These are phyloP conservation scores for Diarsia mendica DNA, from an alignment of 2,888 invertebrate species.

Conservation along the genomic window DNA sequence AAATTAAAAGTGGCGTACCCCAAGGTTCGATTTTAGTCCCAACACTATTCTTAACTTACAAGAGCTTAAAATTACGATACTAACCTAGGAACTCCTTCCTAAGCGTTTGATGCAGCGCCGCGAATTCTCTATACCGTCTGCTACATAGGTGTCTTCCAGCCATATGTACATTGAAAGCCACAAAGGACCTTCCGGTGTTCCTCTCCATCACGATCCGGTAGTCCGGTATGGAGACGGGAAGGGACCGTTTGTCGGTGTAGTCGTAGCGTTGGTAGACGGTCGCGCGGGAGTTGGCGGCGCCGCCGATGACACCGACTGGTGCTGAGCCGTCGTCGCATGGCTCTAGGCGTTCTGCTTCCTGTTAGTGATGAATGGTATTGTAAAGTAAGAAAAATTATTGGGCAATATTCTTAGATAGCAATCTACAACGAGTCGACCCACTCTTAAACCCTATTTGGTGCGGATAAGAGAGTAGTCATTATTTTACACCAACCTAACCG, in stretches of 20 bases:
- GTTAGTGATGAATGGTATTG: slow-evolving; percentile 32
- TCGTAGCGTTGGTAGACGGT: slow-evolving; percentile 92
- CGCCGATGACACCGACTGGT: slow-evolving; percentile 85
- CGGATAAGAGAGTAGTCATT: too few relatives aligned
- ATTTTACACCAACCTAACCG: neutral
- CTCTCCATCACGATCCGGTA: slow-evolving; percentile 96
- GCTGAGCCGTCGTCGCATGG: slow-evolving; percentile 94
- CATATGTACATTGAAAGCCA: slow-evolving; percentile 99
- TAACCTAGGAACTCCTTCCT: slow-evolving; percentile 97
- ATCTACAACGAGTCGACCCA: neutral
- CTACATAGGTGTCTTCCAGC: slow-evolving; percentile 99
- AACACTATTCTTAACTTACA: neutral
- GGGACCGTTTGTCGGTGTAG: slow-evolving; percentile 97
- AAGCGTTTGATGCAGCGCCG: slow-evolving; percentile 95
- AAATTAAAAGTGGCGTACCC: neutral
- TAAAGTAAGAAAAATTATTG: neutral
- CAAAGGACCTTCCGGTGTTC: slow-evolving; percentile 96
- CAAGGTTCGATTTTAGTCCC: slow-evolving; percentile 16
- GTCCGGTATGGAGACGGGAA: slow-evolving; percentile 97
- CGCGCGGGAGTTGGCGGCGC: slow-evolving; percentile 86
- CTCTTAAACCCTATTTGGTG: neutral
- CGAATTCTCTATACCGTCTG: slow-evolving; percentile 98
- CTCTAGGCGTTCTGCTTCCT: slow-evolving; percentile 96
- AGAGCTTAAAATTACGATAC: slow-evolving; percentile 24
- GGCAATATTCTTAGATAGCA: neutral